Percentiles rank a stretch among this genome's conserved stretches.
phyloP scores from a whole-genome alignment of 2,797 vertebrate species.

The Coregonus suidteri region DNA sequence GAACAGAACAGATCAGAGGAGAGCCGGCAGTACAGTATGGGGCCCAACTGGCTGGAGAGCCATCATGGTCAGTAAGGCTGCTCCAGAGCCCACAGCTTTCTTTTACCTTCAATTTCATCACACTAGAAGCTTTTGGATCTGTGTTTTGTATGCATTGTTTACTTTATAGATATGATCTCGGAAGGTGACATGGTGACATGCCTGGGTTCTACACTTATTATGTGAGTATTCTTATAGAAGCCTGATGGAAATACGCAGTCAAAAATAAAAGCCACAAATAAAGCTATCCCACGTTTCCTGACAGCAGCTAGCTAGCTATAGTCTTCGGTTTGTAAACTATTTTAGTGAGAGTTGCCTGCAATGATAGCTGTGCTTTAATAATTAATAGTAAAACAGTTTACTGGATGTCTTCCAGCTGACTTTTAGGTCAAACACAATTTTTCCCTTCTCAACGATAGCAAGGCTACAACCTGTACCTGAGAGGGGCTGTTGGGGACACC shows the following conservation, averaged over 20 bases:
- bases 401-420: slow-evolving; percentile 62
- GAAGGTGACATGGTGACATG: neutral
- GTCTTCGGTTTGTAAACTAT: slow-evolving; percentile 68
- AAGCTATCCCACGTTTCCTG: slow-evolving; percentile 43
- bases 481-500: slow-evolving; percentile 41
- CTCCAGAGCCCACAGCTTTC: slow-evolving; percentile 38
- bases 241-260: slow-evolving; percentile 1
- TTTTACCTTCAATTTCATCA: neutral
- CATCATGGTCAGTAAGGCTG: slow-evolving; percentile 50
- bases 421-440: slow-evolving; percentile 64
- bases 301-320: slow-evolving; percentile 48
- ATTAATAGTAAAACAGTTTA: slow-evolving; percentile 69
- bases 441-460: slow-evolving; percentile 35
- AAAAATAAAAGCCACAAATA: neutral
- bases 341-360: slow-evolving; percentile 62
- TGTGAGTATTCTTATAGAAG: neutral
- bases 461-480: slow-evolving; percentile 35
- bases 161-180: neutral
- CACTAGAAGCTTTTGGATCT: neutral
- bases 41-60: too few species aligned
- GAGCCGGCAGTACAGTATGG: slow-evolving; percentile 55
- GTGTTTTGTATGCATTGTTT: slow-evolving; percentile 1
- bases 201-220: neutral
- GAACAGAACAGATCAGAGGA: slow-evolving; percentile 45
- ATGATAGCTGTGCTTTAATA: slow-evolving; percentile 68